These are phyloP conservation scores for Cacatua alba DNA, from an alignment of 2,113 vertebrate genomes.

Conservation along the genomic window DNA sequence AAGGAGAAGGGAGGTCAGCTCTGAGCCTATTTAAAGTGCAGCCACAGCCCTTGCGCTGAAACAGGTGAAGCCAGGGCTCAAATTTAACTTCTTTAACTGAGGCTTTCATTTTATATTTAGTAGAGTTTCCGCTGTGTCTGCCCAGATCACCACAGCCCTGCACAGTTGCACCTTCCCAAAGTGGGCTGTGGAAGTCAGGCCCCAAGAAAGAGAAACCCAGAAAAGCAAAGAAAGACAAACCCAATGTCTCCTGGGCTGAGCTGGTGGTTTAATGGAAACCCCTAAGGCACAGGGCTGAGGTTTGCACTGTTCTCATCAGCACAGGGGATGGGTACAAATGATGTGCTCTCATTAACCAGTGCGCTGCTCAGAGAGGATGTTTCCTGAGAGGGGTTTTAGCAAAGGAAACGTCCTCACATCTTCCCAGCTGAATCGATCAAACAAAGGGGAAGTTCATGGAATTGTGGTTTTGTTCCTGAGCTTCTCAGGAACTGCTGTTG, in stretches of 20 bases:
- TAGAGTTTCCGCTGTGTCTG: background rate
- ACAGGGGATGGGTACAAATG: background rate
- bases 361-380: background rate
- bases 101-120: background rate
- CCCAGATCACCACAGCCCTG: background rate
- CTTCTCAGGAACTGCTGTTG: background rate
- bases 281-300: background rate
- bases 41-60: background rate
- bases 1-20: slow-evolving; percentile 56
- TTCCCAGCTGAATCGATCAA: background rate
- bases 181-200: background rate
- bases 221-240: background rate
- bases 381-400: background rate
- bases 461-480: background rate
- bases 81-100: background rate
- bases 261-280: background rate
- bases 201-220: too few species aligned
- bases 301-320: background rate
- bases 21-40: slow-evolving; percentile 66
- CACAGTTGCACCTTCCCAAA: background rate
- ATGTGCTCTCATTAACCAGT: background rate
- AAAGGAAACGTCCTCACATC: background rate
- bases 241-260: background rate
- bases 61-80: slow-evolving; percentile 48
- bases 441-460: background rate